Percentiles rank a stretch among this genome's conserved stretches.
Evolutionary conservation across 1,140 invertebrate genomes (phyloP).

Genomic region (Drosophila seguyi): DNA sequence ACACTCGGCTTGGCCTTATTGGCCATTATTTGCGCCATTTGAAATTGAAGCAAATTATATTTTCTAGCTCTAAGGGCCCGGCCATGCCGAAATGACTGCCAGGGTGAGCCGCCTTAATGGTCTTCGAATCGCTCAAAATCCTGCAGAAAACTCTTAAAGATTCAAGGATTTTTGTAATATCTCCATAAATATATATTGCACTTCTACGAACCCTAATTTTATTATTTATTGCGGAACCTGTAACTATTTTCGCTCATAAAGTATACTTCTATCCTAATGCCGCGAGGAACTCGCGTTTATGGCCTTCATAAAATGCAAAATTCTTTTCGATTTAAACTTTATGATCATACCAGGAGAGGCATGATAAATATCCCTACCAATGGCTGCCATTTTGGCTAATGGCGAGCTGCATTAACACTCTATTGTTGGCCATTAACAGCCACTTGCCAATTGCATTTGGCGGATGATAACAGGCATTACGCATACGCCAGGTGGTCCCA

Average conservation of each 20-base stretch:
- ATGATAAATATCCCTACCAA: slow-evolving; percentile 10
- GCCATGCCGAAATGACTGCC: slow-evolving; percentile 55
- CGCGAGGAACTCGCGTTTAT: not conserved
- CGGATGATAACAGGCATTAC: slow-evolving; percentile 69
- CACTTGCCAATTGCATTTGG: slow-evolving; percentile 52
- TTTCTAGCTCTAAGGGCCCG: slow-evolving; percentile 59
- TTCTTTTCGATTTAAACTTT: slow-evolving; percentile 8
- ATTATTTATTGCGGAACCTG: not conserved
- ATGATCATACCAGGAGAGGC: not conserved
- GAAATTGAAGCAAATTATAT: slow-evolving; percentile 62
- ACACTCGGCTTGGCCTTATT: slow-evolving; percentile 60
- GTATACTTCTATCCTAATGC: not conserved
- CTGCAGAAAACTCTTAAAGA: slow-evolving; percentile 15
- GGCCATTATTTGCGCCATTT: slow-evolving; percentile 60
- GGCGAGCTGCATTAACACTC: slow-evolving; percentile 51
- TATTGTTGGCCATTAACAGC: slow-evolving; percentile 48
- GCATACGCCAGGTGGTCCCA: slow-evolving; percentile 55
- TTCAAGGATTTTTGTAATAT: not conserved
- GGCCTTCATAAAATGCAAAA: slow-evolving; percentile 3
- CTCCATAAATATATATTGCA: not conserved
- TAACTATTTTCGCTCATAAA: not conserved
- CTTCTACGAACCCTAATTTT: not conserved
- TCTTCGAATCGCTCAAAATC: not conserved
- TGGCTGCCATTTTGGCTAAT: slow-evolving; percentile 28
- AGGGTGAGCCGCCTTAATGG: slow-evolving; percentile 2